Evolutionary conservation across 1,140 invertebrate genomes (phyloP), one percentile per base, ranked within the genome.

Genomic region (Drosophila tropicalis): DNA sequence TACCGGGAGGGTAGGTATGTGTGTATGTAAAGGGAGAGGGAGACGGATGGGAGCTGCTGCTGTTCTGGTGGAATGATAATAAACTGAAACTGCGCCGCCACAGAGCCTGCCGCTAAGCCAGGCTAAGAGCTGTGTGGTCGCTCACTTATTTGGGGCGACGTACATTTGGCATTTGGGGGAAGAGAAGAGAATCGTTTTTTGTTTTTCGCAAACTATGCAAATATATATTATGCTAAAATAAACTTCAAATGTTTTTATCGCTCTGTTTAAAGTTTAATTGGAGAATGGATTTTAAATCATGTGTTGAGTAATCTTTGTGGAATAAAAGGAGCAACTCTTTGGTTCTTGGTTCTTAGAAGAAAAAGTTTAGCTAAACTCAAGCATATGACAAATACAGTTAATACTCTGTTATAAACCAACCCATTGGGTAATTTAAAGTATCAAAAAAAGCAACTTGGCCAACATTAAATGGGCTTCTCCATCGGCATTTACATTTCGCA

Each of bases 11-110:
- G 36, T 12, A 36, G 9, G 29, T 29, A 36, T 9, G 22, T 25
- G 0, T 25, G 22, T 25, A 25, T 25, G 22, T 10, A 2, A 10
- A 10, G 10, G 34, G 9, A 10, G 36, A 5, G 19, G 5, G 39
- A 9, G 22, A 17, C 34, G 5, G 1, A 29, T 39, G 1, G 47
- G 15, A 22, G 41, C 10, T 9, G 15, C 4, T n/a, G 25, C 17
- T n/a, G 17, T 5, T 22, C 17, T 10, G 19, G 57, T 39, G 12
- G 57, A 60, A 60, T 60, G 57, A 60, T 62, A 22, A 51, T 51
- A 51, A 51, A 51, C n/a, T 51, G 17, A 51, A 39, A 39, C 36
- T 13, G 12, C 36, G 3, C 36, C 36, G 36, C 36, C 36, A 39
- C 12, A 13, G 36, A 39, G 36, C 29, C 29, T 6, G 29, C 10